Evolutionary conservation across 2,888 invertebrate species (phyloP).

Genomic region (Callinectes sapidus): DNA sequence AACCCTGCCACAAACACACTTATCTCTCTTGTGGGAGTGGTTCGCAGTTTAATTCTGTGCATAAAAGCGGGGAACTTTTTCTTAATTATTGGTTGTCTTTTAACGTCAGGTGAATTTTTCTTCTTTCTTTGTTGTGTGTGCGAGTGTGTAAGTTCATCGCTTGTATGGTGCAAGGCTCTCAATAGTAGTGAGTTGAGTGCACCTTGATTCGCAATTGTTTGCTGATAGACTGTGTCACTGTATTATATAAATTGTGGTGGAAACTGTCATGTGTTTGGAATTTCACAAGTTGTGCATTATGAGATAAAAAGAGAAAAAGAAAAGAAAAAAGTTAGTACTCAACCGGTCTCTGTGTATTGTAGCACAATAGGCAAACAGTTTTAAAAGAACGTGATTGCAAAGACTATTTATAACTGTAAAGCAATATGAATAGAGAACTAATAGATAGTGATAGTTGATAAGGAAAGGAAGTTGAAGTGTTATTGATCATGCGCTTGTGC

Average conservation of each 20-base stretch:
- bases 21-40: neutral
- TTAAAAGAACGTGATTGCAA: neutral
- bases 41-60: neutral
- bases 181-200: neutral
- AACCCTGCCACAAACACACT: constrained; percentile 42
- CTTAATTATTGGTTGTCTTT: neutral
- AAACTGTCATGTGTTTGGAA: too few relatives aligned
- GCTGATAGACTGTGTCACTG: too few relatives aligned
- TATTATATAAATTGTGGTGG: too few relatives aligned
- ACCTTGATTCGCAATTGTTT: neutral
- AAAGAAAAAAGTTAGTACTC: too few relatives aligned
- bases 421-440: neutral
- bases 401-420: neutral
- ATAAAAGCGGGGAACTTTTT: neutral
- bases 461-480: neutral
- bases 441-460: neutral
- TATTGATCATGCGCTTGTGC: constrained; percentile 24
- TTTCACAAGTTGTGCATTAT: too few relatives aligned
- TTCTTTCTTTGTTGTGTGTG: neutral
- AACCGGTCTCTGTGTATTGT: too few relatives aligned
- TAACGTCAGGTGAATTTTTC: neutral
- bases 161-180: neutral
- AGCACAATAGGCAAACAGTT: neutral
- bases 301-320: too few relatives aligned
- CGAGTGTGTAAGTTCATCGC: neutral